Percentiles rank a stretch among this genome's conserved stretches.
These are phyloP conservation scores for Piaya cayana DNA, from an alignment of 2,113 vertebrate genomes.

Conservation along the genomic window DNA sequence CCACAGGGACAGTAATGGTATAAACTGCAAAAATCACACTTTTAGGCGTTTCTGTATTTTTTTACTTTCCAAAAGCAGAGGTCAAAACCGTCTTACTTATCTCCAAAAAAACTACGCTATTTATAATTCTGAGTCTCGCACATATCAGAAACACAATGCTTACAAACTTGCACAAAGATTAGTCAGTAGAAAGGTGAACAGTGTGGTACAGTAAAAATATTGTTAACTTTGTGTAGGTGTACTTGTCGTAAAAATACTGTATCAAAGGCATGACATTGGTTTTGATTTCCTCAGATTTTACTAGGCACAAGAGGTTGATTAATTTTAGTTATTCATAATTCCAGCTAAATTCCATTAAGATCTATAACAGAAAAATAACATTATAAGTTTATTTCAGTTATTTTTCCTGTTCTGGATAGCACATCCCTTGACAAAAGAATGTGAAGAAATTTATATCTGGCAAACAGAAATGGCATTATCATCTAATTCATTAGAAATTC, in stretches of 20 bases:
- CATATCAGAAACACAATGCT: background rate
- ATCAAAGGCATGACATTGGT: background rate
- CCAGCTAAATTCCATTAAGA: background rate
- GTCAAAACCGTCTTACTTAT: background rate
- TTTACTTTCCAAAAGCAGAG: background rate
- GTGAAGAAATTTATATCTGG: background rate
- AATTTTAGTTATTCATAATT: background rate
- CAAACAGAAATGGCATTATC: background rate
- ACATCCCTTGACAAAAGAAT: background rate
- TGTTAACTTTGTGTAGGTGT: background rate
- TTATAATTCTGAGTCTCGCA: background rate
- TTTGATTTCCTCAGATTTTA: background rate
- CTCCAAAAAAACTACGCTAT: background rate
- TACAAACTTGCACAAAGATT: background rate
- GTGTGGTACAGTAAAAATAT: background rate
- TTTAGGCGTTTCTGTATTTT: background rate
- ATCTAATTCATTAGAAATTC: background rate
- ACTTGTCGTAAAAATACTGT: background rate
- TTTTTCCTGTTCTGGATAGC: background rate
- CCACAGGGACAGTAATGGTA: background rate
- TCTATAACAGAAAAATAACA: background rate
- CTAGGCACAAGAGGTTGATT: background rate
- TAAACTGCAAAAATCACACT: conserved; percentile 32
- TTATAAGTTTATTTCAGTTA: background rate
- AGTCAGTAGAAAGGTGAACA: background rate